Evolutionary conservation across 2,113 vertebrate species (phyloP).

Genomic region (Fregetta grallaria): DNA sequence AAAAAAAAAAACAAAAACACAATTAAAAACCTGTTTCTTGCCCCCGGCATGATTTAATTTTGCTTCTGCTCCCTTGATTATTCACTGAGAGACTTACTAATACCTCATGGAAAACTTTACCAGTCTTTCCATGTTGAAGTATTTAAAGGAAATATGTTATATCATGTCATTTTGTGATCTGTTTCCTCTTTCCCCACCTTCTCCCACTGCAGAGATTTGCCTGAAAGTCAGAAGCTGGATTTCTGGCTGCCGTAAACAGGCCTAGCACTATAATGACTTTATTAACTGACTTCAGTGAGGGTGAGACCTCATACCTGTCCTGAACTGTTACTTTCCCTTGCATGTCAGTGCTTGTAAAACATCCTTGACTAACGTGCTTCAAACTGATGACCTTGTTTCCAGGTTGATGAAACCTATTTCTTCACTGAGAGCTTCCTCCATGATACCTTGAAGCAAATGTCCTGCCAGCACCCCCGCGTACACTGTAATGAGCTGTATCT

Average conservation of each 20-base stretch:
- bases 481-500: background rate
- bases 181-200: background rate
- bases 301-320: background rate
- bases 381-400: background rate
- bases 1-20: background rate
- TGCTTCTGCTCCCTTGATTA: background rate
- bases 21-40: background rate
- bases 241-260: background rate
- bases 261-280: background rate
- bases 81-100: background rate
- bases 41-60: background rate
- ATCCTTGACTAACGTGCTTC: background rate
- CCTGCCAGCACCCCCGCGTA: rapidly evolving
- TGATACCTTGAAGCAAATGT: background rate
- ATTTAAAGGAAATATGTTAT: background rate
- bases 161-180: background rate
- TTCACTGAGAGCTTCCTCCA: background rate
- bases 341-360: background rate
- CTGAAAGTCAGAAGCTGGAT: background rate
- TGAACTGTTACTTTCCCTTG: background rate
- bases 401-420: background rate
- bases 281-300: background rate
- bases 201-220: background rate
- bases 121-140: background rate
- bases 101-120: background rate